Evolutionary conservation across 2,888 invertebrate species (phyloP).

Genomic region (Morpho deidamia): DNA sequence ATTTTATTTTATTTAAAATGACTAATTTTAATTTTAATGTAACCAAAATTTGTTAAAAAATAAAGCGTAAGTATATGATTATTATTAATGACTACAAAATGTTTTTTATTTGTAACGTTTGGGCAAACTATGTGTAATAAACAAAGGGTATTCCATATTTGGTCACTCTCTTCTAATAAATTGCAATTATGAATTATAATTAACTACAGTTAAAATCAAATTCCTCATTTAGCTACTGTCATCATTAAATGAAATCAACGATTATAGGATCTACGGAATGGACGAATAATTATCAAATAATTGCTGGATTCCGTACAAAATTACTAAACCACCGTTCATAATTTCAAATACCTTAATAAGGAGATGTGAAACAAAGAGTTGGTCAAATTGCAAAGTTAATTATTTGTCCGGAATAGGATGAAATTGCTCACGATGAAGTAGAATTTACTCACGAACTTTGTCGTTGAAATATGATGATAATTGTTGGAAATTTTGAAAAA

Average conservation of each 20-base stretch:
- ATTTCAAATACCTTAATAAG: not conserved
- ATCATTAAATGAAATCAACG: too few relatives aligned
- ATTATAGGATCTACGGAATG: not conserved
- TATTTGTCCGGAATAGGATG: slow-evolving; percentile 3
- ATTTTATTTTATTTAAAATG: not conserved
- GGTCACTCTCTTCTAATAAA: not conserved
- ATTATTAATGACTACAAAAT: not conserved
- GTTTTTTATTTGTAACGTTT: not conserved
- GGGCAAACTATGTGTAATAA: not conserved
- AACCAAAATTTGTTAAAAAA: not conserved
- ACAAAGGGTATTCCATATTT: not conserved
- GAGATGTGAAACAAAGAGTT: not conserved
- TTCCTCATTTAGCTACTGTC: too few relatives aligned
- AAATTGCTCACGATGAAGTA: slow-evolving; percentile 28
- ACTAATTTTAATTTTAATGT: too few relatives aligned
- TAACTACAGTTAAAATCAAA: too few relatives aligned
- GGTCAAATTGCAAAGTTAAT: not conserved
- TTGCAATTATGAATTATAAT: too few relatives aligned
- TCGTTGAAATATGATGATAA: too few relatives aligned
- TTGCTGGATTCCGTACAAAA: not conserved
- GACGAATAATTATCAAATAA: not conserved
- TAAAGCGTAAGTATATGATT: not conserved
- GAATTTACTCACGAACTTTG: slow-evolving; percentile 12
- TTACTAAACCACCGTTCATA: not conserved
- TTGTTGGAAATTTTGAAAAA: too few relatives aligned